phyloP scores from a whole-genome alignment of 2,797 vertebrate species.

The Aulostomus chinensis region DNA sequence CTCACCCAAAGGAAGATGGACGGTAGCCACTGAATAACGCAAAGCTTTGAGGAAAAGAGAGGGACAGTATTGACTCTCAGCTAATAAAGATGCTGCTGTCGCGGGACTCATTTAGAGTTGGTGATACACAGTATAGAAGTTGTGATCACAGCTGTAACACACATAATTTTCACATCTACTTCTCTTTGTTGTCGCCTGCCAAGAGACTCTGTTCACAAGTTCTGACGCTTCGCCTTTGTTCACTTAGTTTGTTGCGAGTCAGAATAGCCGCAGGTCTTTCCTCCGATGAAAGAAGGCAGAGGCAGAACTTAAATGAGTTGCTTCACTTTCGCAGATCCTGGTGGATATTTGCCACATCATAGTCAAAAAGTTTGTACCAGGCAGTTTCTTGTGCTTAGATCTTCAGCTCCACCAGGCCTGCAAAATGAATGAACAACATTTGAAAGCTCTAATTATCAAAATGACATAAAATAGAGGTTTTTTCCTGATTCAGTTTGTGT shows the following conservation, averaged over 20 bases:
- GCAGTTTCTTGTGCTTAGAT: not conserved
- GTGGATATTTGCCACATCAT: slow-evolving; percentile 9
- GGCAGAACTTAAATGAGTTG: slow-evolving; percentile 9
- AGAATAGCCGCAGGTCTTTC: slow-evolving; percentile 38
- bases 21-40: slow-evolving; percentile 24
- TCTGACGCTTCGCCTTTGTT: slow-evolving; percentile 36
- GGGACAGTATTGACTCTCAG: slow-evolving; percentile 33
- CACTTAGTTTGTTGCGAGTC: slow-evolving; percentile 26
- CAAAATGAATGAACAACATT: too few species aligned
- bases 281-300: slow-evolving; percentile 14
- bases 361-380: not conserved
- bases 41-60: slow-evolving; percentile 41
- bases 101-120: slow-evolving; percentile 47
- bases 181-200: slow-evolving; percentile 45
- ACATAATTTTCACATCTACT: slow-evolving; percentile 31
- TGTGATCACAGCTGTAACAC: slow-evolving; percentile 40
- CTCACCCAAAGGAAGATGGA: slow-evolving; percentile 21
- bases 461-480: too few species aligned
- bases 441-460: too few species aligned
- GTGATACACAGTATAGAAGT: slow-evolving; percentile 30
- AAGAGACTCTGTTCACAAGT: slow-evolving; percentile 34
- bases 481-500: too few species aligned
- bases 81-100: slow-evolving; percentile 34
- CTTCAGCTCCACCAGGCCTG: not conserved
- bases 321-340: too few species aligned